Conservation (phyloP, 2,113 vertebrate species). For the Nettapus auritus region DNA sequence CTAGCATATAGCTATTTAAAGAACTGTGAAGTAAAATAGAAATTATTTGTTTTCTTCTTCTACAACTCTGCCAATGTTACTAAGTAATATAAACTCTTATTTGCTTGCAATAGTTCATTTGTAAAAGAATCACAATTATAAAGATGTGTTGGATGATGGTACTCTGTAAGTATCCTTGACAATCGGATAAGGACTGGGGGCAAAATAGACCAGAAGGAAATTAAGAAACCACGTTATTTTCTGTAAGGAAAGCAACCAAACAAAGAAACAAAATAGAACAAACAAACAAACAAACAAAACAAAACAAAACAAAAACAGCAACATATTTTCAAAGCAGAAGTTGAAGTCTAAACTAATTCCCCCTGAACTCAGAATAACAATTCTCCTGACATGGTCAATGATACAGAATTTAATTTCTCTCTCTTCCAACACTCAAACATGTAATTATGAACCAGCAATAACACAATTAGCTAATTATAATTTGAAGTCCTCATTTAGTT, state of each 20-base stretch:
- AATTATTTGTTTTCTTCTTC: slow-evolving; percentile 39
- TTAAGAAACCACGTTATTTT: neutral
- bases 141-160: neutral
- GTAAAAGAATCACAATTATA: slow-evolving; percentile 7
- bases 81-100: neutral
- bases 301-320: neutral
- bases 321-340: slow-evolving; percentile 14
- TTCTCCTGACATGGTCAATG: neutral
- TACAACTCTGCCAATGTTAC: neutral
- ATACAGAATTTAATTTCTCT: neutral
- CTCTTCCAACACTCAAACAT: neutral
- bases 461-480: neutral
- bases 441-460: neutral
- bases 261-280: too few relatives aligned
- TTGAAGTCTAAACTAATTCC: neutral
- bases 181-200: neutral
- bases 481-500: slow-evolving; percentile 13
- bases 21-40: slow-evolving; percentile 34
- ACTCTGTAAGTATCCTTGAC: slow-evolving; percentile 26
- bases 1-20: slow-evolving; percentile 49
- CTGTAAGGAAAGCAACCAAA: neutral
- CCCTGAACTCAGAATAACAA: neutral
- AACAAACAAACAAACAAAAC: too few relatives aligned
- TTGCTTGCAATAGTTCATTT: neutral
- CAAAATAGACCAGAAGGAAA: neutral